These are phyloP conservation scores for Pachyuromys duprasi DNA, from an alignment of 2,797 vertebrate genomes.

Conservation along the genomic window DNA sequence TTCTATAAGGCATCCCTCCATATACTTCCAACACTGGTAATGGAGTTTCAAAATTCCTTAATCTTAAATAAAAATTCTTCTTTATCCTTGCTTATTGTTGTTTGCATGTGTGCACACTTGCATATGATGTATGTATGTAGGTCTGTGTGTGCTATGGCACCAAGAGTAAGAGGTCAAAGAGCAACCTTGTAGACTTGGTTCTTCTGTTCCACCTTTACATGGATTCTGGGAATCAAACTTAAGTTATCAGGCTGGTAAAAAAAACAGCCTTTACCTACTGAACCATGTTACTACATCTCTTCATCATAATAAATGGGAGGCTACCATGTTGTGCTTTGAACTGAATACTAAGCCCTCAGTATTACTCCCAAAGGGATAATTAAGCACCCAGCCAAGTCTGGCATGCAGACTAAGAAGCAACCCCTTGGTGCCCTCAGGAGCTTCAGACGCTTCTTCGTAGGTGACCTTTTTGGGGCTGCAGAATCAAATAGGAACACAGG, in stretches of 20 bases:
- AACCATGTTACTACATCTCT: background rate
- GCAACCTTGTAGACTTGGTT: background rate
- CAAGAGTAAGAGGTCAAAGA: background rate
- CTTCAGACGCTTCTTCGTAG: background rate
- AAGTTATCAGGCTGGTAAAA: background rate
- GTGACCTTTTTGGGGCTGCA: background rate
- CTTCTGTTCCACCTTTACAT: background rate
- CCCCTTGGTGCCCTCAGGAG: background rate
- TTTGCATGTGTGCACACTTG: background rate
- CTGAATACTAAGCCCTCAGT: constrained; percentile 6
- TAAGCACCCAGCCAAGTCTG: background rate
- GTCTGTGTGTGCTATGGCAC: background rate
- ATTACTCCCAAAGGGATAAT: background rate
- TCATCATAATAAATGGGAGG: background rate
- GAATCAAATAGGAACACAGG: background rate
- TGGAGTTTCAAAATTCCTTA: background rate
- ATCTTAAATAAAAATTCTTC: too few species aligned
- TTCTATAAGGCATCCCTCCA: background rate
- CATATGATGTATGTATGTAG: background rate
- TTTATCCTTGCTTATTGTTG: background rate
- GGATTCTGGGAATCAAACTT: background rate
- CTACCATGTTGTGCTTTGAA: background rate
- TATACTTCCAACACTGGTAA: background rate
- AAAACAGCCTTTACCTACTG: background rate
- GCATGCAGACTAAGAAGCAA: background rate